Evolutionary conservation across 2,113 vertebrate genomes (phyloP).

Genomic region (Eurystomus gularis): DNA sequence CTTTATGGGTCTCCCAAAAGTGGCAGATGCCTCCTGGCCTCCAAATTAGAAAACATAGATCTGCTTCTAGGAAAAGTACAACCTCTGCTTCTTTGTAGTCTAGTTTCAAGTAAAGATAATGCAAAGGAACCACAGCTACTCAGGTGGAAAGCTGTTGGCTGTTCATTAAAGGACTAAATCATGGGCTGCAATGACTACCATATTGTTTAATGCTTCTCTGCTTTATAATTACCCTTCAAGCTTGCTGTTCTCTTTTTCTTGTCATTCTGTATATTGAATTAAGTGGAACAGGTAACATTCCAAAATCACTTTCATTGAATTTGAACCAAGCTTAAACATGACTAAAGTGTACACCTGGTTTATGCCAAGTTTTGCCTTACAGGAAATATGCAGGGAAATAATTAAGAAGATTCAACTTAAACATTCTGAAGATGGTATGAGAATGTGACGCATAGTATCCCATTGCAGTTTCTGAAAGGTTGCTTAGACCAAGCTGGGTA

Average conservation of each 20-base stretch:
- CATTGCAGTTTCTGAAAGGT: neutral
- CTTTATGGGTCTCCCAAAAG: neutral
- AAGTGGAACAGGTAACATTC: neutral
- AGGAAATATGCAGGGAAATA: neutral
- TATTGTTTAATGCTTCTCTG: neutral
- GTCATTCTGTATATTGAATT: neutral
- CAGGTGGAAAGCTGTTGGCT: neutral
- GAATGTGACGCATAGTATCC: neutral
- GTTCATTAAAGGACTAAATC: neutral
- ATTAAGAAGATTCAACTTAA: neutral
- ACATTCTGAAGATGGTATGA: neutral
- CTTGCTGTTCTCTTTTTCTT: neutral
- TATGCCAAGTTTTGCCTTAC: neutral
- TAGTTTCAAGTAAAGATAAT: neutral
- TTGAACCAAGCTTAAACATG: neutral
- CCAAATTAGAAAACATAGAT: neutral
- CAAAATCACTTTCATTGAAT: neutral
- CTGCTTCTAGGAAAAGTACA: neutral
- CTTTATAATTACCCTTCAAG: neutral
- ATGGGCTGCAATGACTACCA: rapidly evolving
- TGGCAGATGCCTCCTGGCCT: neutral
- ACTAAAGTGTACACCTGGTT: neutral
- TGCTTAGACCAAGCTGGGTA: neutral
- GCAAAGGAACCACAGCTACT: neutral
- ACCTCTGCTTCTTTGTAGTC: neutral